Percentiles rank a stretch among this genome's conserved stretches.
phyloP scores from a whole-genome alignment of 2,797 vertebrate genomes.

The Cephalopachus bancanus region DNA sequence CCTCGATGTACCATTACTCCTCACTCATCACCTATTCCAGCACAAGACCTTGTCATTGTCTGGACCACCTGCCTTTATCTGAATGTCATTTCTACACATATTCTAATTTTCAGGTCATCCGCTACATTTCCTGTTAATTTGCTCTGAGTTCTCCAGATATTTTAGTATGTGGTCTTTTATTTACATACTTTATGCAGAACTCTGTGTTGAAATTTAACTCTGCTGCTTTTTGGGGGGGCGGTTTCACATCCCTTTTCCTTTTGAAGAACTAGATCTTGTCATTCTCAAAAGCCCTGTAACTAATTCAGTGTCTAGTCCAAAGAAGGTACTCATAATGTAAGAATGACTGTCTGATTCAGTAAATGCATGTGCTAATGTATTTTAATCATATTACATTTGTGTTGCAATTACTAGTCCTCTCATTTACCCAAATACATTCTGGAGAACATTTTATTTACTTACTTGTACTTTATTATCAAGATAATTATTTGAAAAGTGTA shows the following conservation, averaged over 20 bases:
- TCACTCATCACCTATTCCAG: background rate
- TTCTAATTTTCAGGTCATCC: background rate
- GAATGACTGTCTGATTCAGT: background rate
- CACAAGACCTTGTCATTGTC: background rate
- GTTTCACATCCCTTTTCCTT: background rate
- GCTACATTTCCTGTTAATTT: slow-evolving; percentile 4
- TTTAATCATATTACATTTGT: slow-evolving; percentile 1
- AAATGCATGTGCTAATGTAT: slow-evolving; percentile 3
- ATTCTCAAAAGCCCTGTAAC: background rate
- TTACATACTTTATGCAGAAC: background rate
- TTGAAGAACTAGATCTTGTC: background rate
- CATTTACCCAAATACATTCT: slow-evolving; percentile 29
- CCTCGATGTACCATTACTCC: background rate
- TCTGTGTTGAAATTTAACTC: background rate
- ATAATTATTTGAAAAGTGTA: slow-evolving; percentile 57
- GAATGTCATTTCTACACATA: background rate
- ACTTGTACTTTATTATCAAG: slow-evolving; percentile 50
- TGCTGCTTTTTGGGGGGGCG: background rate
- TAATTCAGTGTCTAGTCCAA: background rate
- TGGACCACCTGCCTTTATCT: background rate
- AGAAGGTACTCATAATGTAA: background rate
- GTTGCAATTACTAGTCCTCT: background rate
- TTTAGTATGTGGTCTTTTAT: background rate
- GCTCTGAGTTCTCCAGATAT: background rate
- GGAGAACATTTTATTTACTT: background rate